These are phyloP conservation scores for Melinaea marsaeus DNA, from an alignment of 2,888 invertebrate species.

Conservation along the genomic window DNA sequence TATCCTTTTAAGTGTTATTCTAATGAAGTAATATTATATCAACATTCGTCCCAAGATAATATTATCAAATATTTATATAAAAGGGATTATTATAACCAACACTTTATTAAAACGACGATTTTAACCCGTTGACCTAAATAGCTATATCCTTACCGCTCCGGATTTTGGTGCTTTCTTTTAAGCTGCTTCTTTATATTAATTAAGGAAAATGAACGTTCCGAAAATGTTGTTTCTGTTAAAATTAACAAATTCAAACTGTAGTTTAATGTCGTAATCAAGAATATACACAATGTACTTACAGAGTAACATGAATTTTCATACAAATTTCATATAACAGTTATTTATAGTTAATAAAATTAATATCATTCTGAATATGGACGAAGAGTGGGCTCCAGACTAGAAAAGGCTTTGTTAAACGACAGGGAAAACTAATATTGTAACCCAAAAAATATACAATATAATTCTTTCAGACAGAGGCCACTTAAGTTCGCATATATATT, in stretches of 20 bases:
- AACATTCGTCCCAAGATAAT: conserved; percentile 14
- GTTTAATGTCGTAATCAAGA: no score
- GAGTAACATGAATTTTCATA: no score
- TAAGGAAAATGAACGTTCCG: conserved; percentile 10
- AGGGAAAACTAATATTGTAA: no score
- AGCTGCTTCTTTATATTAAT: conserved; percentile 29
- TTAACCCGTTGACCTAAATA: conserved; percentile 39
- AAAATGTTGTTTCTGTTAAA: neutral
- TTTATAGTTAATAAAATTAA: no score
- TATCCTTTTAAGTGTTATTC: conserved; percentile 23
- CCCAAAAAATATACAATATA: neutral
- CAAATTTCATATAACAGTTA: no score
- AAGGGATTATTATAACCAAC: conserved; percentile 32
- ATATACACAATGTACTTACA: no score
- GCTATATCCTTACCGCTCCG: conserved; percentile 23
- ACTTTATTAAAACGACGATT: conserved; percentile 33
- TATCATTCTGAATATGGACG: no score
- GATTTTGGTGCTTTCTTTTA: conserved; percentile 18
- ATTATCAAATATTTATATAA: conserved; percentile 26
- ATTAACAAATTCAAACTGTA: no score
- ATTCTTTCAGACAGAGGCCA: neutral
- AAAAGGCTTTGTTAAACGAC: neutral
- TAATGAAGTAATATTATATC: conserved; percentile 15
- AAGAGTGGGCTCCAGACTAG: no score
- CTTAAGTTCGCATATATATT: conserved; percentile 2